Percentiles rank a stretch among this genome's conserved stretches.
Conservation (phyloP, 2,113 vertebrate species). For the Mola mola region DNA sequence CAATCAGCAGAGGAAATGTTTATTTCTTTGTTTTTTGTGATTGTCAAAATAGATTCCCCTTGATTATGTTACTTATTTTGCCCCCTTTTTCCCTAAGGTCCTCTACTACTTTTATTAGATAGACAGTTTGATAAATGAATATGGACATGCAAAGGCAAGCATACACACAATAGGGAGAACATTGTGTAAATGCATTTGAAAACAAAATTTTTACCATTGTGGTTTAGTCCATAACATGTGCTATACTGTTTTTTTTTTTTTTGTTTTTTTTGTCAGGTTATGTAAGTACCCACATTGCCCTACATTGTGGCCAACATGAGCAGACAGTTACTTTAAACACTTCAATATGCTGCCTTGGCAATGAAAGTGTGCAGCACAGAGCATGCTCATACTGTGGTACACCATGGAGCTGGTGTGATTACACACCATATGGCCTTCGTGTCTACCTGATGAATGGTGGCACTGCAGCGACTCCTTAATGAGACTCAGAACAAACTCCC, state of each 20-base stretch:
- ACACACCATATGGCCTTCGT: constrained; percentile 18
- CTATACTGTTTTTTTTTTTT: constrained; percentile 10
- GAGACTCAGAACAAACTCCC: constrained; percentile 15
- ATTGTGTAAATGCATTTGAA: background rate
- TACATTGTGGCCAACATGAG: constrained; percentile 7
- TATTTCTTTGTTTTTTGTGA: too few species aligned
- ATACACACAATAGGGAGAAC: background rate
- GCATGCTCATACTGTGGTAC: too few species aligned
- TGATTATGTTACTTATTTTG: too few species aligned
- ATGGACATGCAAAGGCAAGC: constrained; percentile 15
- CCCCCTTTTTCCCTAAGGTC: background rate
- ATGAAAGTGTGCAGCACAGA: too few species aligned
- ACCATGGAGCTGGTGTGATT: background rate
- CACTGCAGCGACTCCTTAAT: constrained; percentile 27
- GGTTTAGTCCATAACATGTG: constrained; percentile 4
- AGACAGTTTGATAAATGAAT: background rate
- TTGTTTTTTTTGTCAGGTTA: constrained; percentile 20
- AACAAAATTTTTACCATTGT: background rate
- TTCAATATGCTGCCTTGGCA: too few species aligned
- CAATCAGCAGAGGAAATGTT: background rate
- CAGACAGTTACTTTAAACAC: constrained; percentile 15
- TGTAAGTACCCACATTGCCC: constrained; percentile 30
- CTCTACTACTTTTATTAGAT: background rate
- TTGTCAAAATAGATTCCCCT: too few species aligned
- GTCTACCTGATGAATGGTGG: constrained; percentile 33